Evolutionary conservation across 1,140 invertebrate genomes (phyloP).

Genomic region (Achroia grisella): DNA sequence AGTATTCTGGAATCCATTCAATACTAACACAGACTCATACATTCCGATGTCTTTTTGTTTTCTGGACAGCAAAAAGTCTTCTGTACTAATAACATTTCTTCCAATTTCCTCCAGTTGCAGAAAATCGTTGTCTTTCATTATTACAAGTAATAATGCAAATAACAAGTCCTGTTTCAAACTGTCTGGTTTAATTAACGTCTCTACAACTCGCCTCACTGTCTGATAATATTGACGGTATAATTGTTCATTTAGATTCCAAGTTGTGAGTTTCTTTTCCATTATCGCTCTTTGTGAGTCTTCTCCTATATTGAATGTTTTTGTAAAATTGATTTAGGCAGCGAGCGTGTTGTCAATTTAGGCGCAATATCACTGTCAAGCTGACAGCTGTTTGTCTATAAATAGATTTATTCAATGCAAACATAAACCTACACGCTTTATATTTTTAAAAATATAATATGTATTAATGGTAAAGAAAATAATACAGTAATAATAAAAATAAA

Average conservation of each 20-base stretch:
- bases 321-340: too few species aligned
- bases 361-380: too few species aligned
- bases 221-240: conserved; percentile 22
- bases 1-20: conserved; percentile 15
- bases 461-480: too few species aligned
- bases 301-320: too few species aligned
- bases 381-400: too few species aligned
- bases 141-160: conserved; percentile 30
- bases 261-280: too few species aligned
- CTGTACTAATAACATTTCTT: conserved; percentile 6
- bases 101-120: conserved; percentile 18
- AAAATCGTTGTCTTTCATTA: conserved; percentile 37
- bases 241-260: conserved; percentile 11
- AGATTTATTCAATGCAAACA: too few species aligned
- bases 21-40: conserved; percentile 18
- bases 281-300: too few species aligned
- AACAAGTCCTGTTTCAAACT: conserved; percentile 30
- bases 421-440: too few species aligned
- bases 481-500: too few species aligned
- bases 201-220: conserved; percentile 25
- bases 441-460: too few species aligned
- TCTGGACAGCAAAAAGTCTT: conserved; percentile 19
- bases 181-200: conserved; percentile 36
- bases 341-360: too few species aligned
- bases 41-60: conserved; percentile 7